phyloP scores from a whole-genome alignment of 2,113 vertebrate species.

The Perca fluviatilis region DNA sequence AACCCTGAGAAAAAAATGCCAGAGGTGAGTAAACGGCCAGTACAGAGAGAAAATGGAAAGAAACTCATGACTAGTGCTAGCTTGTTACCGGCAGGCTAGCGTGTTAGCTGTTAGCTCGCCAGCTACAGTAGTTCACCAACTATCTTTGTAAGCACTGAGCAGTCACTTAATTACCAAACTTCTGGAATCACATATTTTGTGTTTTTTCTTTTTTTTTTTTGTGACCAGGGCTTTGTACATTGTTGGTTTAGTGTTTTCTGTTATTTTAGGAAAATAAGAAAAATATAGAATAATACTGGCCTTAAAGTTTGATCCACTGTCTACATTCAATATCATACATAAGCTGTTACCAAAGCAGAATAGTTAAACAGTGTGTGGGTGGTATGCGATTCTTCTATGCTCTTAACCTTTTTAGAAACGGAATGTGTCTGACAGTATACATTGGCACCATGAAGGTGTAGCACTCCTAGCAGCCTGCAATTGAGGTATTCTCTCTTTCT shows the following conservation, averaged over 20 bases:
- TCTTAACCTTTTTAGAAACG: slow-evolving; percentile 23
- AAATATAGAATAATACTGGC: background rate
- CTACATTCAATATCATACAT: background rate
- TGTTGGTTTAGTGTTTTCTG: background rate
- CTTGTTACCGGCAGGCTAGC: background rate
- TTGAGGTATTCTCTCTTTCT: background rate
- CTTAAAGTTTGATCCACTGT: background rate
- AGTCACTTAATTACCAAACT: background rate
- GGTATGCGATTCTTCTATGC: background rate
- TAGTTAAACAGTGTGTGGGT: background rate
- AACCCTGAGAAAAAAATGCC: background rate
- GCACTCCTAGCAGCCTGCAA: slow-evolving; percentile 26
- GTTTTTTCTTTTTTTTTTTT: background rate
- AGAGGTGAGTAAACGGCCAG: background rate
- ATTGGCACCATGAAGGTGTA: slow-evolving; percentile 30
- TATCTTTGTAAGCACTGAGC: background rate
- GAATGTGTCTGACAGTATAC: slow-evolving; percentile 4
- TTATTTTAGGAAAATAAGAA: background rate
- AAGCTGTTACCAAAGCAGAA: background rate
- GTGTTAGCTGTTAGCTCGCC: background rate
- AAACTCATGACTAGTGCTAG: background rate
- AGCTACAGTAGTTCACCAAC: background rate
- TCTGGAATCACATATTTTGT: too few species aligned
- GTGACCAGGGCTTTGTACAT: background rate
- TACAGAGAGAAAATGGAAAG: background rate